Conservation (phyloP, 2,797 vertebrate species). For the Chelon auratus region DNA sequence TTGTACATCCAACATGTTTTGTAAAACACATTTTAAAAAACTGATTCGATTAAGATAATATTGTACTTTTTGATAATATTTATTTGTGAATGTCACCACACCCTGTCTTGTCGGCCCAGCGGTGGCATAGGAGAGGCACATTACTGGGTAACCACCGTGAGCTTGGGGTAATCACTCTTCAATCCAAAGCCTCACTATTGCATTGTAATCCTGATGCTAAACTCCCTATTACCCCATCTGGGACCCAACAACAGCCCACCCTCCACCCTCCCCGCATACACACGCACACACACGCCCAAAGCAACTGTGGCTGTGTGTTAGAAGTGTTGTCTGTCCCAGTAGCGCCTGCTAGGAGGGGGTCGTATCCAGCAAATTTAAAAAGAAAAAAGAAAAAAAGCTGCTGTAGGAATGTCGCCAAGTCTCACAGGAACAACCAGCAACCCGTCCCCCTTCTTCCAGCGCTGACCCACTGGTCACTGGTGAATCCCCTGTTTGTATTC, state of each 20-base stretch:
- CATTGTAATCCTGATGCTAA: slow-evolving; percentile 98
- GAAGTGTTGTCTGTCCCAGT: slow-evolving; percentile 69
- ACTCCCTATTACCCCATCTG: slow-evolving; percentile 96
- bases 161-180: slow-evolving; percentile 89
- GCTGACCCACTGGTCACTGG: slow-evolving; percentile 78
- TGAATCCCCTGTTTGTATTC: slow-evolving; percentile 82
- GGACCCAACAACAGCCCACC: slow-evolving; percentile 79
- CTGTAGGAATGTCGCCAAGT: slow-evolving; percentile 76
- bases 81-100: neutral
- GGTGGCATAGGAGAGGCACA: slow-evolving; percentile 35
- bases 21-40: too few species aligned
- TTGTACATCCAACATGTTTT: too few species aligned
- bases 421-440: slow-evolving; percentile 65
- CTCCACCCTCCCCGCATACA: slow-evolving; percentile 45
- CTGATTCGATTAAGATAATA: neutral
- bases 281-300: slow-evolving; percentile 41
- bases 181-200: slow-evolving; percentile 92
- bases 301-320: slow-evolving; percentile 59
- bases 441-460: slow-evolving; percentile 40
- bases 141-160: slow-evolving; percentile 42
- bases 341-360: slow-evolving; percentile 49
- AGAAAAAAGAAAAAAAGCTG: slow-evolving; percentile 73
- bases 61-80: neutral
- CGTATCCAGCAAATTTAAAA: slow-evolving; percentile 77
- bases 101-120: neutral